Base-by-base conservation (phyloP, 2,888 invertebrate species). In the Eurytoma adleriae region DNA sequence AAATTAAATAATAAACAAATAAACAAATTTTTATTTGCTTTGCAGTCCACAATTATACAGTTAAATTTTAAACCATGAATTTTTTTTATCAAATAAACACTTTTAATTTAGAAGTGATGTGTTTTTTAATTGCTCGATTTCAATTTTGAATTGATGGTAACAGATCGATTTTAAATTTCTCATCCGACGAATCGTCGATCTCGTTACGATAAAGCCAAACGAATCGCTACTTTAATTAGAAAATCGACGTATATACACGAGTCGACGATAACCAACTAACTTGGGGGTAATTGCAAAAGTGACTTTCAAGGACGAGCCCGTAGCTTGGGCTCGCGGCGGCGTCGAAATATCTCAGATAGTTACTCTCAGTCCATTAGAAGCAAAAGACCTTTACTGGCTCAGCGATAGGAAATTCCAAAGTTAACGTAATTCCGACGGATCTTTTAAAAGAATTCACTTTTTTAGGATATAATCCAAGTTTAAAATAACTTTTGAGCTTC, bases 361-460 rank as follows among this genome's bases (percentile, higher is more conserved):
- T 89, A 88, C 85, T 89, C 86, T 88, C 90, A 86, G 88, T 87
- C 90, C 89, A 89, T 90, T 90, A 88, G 86, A 86, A 89, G 85
- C 89, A 89, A 88, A 87, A 88, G 89, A 88, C 86, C 85, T 87
- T 89, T 87, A 88, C 84, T 81, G 83, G 73, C 74, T 76, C 77
- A 57, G 83, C 85, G 84, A 86, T 87, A 87, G 86, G 84, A 87
- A 87, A 87, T 88, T 86, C 85, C 84, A 85, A 83, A 30, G 85
- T 74, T 48, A 13, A n/a, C 70, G 84, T 82, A 83, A 78, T 83
- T 82, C 80, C 83, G 82, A 73, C 72, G 57, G 72, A 66, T 74
- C 67, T 48, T 54, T 20, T 16, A n/a, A 10, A 56, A 18, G 18
- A 72, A 75, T 78, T 66, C 48, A 30, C 59, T 30, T 71, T 74